A percentile compares a stretch with the other conserved stretches of the same genome.
Evolutionary conservation across 2,888 invertebrate genomes (phyloP).

Genomic region (Strigamia crassipes): DNA sequence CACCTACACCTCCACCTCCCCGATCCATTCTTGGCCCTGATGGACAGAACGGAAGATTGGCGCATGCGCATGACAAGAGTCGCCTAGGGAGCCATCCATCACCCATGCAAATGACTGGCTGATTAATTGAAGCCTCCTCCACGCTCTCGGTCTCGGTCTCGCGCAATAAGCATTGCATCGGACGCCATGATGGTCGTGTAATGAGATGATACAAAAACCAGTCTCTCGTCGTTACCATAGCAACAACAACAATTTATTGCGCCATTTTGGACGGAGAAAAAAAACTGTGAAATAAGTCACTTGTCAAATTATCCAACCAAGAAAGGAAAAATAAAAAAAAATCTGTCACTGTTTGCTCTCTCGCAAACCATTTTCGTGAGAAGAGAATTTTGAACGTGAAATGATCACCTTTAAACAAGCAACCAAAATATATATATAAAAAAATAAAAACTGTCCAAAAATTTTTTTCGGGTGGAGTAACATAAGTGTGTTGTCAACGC

Average conservation of each 20-base stretch:
- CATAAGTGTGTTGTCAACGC: constrained; percentile 13
- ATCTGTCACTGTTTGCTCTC: no score
- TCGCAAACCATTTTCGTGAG: background rate
- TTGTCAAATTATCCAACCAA: background rate
- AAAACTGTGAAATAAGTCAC: background rate
- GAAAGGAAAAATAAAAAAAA: background rate
- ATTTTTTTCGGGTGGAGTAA: background rate
- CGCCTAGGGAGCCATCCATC: constrained; percentile 17
- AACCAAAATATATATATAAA: background rate
- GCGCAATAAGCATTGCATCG: constrained; percentile 3
- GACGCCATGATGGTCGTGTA: constrained; percentile 5
- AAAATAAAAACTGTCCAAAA: background rate
- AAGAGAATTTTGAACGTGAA: background rate
- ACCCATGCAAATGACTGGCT: constrained; percentile 21
- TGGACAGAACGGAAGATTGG: constrained; percentile 16
- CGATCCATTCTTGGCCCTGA: constrained; percentile 11
- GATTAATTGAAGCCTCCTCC: constrained; percentile 21
- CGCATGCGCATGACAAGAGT: constrained; percentile 21
- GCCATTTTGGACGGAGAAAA: background rate
- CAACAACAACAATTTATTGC: constrained; percentile 6
- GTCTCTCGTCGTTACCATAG: background rate
- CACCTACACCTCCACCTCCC: constrained; percentile 11
- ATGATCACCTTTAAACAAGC: background rate
- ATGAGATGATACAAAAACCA: constrained; percentile 10
- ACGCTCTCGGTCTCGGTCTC: background rate